These are phyloP conservation scores for Callipepla squamata DNA, from an alignment of 2,113 vertebrate genomes.

Conservation along the genomic window DNA sequence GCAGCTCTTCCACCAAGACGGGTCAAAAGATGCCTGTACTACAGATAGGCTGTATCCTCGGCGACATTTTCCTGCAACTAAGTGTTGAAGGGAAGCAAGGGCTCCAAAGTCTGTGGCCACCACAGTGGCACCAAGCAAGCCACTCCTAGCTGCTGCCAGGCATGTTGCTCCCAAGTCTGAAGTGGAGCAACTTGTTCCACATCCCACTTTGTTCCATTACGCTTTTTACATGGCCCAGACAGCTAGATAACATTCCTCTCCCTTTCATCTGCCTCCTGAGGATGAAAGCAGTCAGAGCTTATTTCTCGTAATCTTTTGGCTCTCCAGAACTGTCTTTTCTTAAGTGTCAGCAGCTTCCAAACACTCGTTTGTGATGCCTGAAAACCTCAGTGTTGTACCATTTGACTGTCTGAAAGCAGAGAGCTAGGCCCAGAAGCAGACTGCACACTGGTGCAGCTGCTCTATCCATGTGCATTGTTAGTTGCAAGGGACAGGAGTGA, in stretches of 20 bases:
- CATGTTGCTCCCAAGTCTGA: background rate
- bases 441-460: background rate
- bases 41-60: background rate
- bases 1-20: background rate
- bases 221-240: background rate
- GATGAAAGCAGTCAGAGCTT: background rate
- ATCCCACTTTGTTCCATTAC: background rate
- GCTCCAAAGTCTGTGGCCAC: background rate
- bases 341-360: background rate
- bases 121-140: background rate
- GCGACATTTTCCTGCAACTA: background rate
- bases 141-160: background rate
- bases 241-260: background rate
- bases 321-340: background rate
- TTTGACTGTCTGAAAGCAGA: background rate
- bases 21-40: background rate
- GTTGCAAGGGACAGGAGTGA: background rate
- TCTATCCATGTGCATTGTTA: background rate
- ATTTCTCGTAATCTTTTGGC: background rate
- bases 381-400: background rate
- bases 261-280: background rate
- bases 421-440: background rate
- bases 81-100: background rate
- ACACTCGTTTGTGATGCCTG: background rate
- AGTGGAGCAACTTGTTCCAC: background rate